phyloP scores from a whole-genome alignment of 2,113 vertebrate species.

The Colaptes auratus region DNA sequence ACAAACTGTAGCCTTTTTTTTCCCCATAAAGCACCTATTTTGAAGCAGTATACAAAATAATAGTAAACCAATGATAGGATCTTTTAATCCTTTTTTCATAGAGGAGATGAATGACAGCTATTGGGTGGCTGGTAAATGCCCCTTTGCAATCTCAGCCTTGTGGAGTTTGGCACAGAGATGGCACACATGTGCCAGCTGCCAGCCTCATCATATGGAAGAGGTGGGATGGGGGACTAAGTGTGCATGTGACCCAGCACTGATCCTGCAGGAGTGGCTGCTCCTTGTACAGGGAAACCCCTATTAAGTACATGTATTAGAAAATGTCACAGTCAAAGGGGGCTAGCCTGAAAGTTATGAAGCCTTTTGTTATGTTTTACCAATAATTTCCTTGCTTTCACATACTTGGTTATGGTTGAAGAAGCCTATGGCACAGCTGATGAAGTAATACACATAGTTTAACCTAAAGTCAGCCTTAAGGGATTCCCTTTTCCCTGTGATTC shows the following conservation, averaged over 20 bases:
- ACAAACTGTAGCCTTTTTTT: neutral
- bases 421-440: neutral
- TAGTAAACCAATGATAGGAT: neutral
- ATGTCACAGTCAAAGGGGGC: neutral
- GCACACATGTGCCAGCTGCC: neutral
- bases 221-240: neutral
- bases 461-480: neutral
- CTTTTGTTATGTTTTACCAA: neutral
- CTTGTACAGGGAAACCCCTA: neutral
- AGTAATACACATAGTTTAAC: neutral
- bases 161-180: neutral
- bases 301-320: neutral
- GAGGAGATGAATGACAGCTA: neutral
- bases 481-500: neutral
- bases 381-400: neutral
- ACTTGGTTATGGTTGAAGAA: neutral
- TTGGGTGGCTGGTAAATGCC: neutral
- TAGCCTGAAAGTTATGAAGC: neutral
- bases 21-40: neutral
- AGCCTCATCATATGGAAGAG: fast-evolving
- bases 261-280: neutral
- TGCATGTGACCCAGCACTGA: neutral
- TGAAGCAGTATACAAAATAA: neutral
- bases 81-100: neutral
- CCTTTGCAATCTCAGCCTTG: neutral